A percentile compares a stretch with the other conserved stretches of the same genome.
phyloP scores from a whole-genome alignment of 92 coral and sea anemone genomes.

The Palythoa grandiflora region DNA sequence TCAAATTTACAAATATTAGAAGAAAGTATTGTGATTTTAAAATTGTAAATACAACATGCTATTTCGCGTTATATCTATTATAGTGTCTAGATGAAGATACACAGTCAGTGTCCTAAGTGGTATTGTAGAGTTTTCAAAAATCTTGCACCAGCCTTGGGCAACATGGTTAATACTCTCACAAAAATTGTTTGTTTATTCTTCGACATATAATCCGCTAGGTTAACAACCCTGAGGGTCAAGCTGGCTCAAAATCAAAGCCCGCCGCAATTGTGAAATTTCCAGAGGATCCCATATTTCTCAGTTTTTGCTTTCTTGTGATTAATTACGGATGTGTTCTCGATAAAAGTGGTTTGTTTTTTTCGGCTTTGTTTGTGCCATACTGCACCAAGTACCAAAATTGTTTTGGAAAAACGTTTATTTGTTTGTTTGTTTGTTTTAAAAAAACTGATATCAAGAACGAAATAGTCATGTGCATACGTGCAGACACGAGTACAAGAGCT shows the following conservation, averaged over 20 bases:
- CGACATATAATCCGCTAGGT: constrained; percentile 25
- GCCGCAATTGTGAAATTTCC: constrained; percentile 23
- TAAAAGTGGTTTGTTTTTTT: background rate
- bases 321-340: constrained; percentile 22
- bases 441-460: background rate
- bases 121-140: background rate
- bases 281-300: background rate
- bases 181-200: background rate
- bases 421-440: background rate
- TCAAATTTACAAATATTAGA: background rate
- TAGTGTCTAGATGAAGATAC: too few species aligned
- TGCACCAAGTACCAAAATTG: background rate
- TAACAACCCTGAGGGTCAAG: constrained; percentile 12
- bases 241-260: background rate
- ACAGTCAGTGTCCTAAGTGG: background rate
- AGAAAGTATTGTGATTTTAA: background rate
- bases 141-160: background rate
- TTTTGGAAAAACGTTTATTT: background rate
- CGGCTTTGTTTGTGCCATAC: background rate
- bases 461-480: constrained; percentile 25
- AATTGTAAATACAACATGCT: background rate
- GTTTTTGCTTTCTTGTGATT: background rate
- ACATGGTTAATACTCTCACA: background rate
- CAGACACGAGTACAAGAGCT: background rate
- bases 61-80: too few species aligned